These are phyloP conservation scores for Exocentrus adspersus DNA, from an alignment of 2,888 invertebrate genomes.

Conservation along the genomic window DNA sequence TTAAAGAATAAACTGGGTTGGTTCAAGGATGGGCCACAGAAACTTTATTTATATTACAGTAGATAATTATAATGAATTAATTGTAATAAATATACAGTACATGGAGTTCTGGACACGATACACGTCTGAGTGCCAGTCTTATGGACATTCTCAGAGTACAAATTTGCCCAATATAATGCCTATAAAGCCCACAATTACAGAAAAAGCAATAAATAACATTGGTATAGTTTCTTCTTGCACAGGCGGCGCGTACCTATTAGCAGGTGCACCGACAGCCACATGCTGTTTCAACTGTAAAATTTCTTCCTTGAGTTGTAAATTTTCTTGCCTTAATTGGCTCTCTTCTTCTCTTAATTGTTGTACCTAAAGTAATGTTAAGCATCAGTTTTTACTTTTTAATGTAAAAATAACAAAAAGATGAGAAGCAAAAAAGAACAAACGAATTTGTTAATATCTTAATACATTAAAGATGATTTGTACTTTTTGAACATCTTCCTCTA, in stretches of 20 bases:
- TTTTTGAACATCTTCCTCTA: too few species aligned
- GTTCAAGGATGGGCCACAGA: constrained; percentile 41
- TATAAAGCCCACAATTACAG: constrained; percentile 75
- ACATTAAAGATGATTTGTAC: too few species aligned
- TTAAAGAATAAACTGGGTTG: constrained; percentile 19
- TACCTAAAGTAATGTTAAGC: constrained; percentile 65
- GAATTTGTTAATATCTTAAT: too few species aligned
- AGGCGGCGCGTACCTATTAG: constrained; percentile 68
- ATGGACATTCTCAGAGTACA: constrained; percentile 74
- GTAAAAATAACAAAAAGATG: too few species aligned
- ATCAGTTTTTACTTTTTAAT: too few species aligned
- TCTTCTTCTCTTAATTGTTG: constrained; percentile 82
- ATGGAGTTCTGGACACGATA: constrained; percentile 48
- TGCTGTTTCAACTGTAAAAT: constrained; percentile 70
- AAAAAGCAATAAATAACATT: constrained; percentile 73
- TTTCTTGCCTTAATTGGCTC: constrained; percentile 84
- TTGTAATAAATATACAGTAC: constrained; percentile 60
- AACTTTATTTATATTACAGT: constrained; percentile 56
- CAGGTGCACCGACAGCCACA: constrained; percentile 56
- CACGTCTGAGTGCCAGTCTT: constrained; percentile 38
- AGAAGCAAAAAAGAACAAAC: too few species aligned
- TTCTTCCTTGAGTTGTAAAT: constrained; percentile 84
- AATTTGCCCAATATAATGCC: constrained; percentile 84
- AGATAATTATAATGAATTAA: constrained; percentile 55
- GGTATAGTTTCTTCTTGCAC: constrained; percentile 70